Percentiles rank a stretch among this genome's conserved stretches.
Conservation (phyloP, 1,140 invertebrate species). For the Sycophila sp. region DNA sequence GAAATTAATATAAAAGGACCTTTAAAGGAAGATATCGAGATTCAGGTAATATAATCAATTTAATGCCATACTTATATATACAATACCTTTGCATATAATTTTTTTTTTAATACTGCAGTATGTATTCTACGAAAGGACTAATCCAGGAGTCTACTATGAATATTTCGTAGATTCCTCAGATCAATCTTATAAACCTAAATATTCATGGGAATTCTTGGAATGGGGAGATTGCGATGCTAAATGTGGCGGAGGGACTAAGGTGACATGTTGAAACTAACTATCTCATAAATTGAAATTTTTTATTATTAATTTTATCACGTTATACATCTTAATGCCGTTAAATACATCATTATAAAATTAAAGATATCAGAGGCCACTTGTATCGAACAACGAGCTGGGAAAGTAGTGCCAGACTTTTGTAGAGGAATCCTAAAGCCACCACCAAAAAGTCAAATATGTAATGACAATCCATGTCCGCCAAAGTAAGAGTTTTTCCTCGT, state of each 20-base stretch:
- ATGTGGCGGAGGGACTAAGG: constrained; percentile 65
- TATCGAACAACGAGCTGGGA: constrained; percentile 62
- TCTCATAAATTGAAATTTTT: not conserved
- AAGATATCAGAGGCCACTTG: constrained; percentile 60
- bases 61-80: too few relatives aligned
- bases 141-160: constrained; percentile 62
- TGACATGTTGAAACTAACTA: constrained; percentile 14
- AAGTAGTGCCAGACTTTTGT: constrained; percentile 63
- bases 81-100: too few relatives aligned
- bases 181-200: constrained; percentile 54
- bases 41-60: constrained; percentile 45
- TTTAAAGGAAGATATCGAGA: constrained; percentile 55
- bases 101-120: constrained; percentile 55
- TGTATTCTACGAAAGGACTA: constrained; percentile 54
- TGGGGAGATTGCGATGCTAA: constrained; percentile 60
- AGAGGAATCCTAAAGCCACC: constrained; percentile 53
- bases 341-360: not conserved
- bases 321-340: too few relatives aligned
- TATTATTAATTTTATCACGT: not conserved
- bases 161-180: constrained; percentile 54
- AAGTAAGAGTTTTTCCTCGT: constrained; percentile 51
- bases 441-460: constrained; percentile 59
- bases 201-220: constrained; percentile 66
- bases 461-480: constrained; percentile 59
- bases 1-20: constrained; percentile 65